A percentile compares a stretch with the other conserved stretches of the same genome.
Conservation (phyloP, 2,113 vertebrate genomes). For the Seriola dumerili region DNA sequence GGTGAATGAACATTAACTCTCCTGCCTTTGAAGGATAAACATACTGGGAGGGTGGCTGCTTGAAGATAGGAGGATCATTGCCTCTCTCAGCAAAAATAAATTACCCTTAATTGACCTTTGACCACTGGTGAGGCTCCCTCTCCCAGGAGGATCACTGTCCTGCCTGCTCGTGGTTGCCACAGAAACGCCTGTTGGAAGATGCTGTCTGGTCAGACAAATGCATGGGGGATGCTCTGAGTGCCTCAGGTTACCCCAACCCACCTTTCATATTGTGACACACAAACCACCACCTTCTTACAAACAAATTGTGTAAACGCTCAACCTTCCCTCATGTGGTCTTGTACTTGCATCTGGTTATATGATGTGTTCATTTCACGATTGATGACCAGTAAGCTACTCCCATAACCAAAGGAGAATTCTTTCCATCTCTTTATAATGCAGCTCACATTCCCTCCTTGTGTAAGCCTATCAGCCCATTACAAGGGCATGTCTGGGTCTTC, state of each 20-base stretch:
- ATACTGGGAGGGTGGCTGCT: constrained; percentile 19
- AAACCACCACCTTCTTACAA: not conserved
- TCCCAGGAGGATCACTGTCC: constrained; percentile 61
- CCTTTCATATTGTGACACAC: not conserved
- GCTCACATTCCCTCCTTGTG: constrained; percentile 31
- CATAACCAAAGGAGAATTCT: constrained; percentile 11
- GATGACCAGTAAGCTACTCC: not conserved
- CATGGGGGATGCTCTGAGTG: constrained; percentile 11
- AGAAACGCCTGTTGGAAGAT: constrained; percentile 69
- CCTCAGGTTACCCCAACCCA: not conserved
- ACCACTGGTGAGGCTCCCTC: constrained; percentile 36
- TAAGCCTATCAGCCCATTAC: constrained; percentile 54
- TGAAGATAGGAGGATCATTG: constrained; percentile 51
- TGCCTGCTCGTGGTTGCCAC: constrained; percentile 67
- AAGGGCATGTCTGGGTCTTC: constrained; percentile 57
- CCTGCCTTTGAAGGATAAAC: constrained; percentile 13
- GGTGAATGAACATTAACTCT: constrained; percentile 13
- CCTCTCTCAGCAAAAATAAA: constrained; percentile 72
- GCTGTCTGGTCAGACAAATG: constrained; percentile 21
- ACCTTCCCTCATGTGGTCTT: not conserved
- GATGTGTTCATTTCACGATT: constrained; percentile 1
- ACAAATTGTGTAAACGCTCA: not conserved
- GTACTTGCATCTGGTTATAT: constrained; percentile 20
- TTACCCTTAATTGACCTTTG: constrained; percentile 80
- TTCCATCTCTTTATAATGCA: constrained; percentile 40